Percentiles rank a stretch among this genome's conserved stretches.
phyloP scores from a whole-genome alignment of 23 tunicate genomes.

The Clavelina lepadiformis region DNA sequence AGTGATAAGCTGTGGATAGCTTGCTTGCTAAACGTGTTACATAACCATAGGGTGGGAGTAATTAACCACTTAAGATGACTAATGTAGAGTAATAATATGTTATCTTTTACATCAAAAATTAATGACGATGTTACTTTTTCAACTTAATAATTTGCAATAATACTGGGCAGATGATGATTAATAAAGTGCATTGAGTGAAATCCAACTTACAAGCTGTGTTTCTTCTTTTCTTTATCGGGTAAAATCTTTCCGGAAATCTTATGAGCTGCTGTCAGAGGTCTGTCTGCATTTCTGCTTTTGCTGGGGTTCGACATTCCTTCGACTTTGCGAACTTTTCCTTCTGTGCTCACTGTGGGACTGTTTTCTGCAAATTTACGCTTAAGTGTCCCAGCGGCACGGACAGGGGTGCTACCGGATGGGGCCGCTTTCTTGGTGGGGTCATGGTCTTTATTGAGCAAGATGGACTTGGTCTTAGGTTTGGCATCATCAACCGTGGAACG shows the following conservation, averaged over 20 bases:
- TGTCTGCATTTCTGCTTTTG: constrained; percentile 1
- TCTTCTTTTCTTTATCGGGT: constrained; percentile 27
- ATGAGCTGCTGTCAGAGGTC: background rate
- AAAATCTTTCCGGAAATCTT: constrained; percentile 1
- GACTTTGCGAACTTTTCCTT: constrained; percentile 28
- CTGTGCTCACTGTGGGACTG: background rate
- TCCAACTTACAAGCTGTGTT: constrained; percentile 23
- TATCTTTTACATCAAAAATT: no score
- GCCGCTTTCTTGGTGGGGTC: constrained; percentile 10
- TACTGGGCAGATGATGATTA: no score
- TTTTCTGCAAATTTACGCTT: constrained; percentile 47
- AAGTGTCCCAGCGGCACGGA: constrained; percentile 4
- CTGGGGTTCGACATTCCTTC: background rate
- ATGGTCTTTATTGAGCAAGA: constrained; percentile 38
- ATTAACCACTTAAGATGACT: no score
- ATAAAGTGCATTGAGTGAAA: no score
- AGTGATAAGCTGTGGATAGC: no score
- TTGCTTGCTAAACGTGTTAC: no score
- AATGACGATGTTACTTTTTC: no score
- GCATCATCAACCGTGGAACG: background rate
- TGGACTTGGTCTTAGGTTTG: constrained; percentile 37
- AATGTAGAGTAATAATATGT: no score
- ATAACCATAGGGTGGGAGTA: no score
- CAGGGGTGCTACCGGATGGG: background rate
- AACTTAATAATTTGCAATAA: no score